These are phyloP conservation scores for Branchinecta sandiegonensis DNA, from an alignment of 2,888 invertebrate genomes.

Conservation along the genomic window DNA sequence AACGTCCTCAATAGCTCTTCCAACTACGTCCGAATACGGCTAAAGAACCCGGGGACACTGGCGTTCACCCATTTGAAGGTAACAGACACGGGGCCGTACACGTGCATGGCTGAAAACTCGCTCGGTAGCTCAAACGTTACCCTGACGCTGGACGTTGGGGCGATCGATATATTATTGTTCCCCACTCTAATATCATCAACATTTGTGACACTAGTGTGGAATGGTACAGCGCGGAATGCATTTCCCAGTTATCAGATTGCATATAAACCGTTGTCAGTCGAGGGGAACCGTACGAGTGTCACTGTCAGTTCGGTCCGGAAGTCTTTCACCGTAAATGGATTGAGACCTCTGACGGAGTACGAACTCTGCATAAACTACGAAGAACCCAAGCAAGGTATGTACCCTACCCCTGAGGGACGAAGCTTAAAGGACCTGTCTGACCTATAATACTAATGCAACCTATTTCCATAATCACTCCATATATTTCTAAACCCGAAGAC, in stretches of 20 bases:
- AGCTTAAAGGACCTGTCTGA: too few relatives aligned
- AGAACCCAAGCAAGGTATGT: background rate
- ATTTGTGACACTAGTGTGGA: conserved; percentile 35
- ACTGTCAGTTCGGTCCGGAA: conserved; percentile 30
- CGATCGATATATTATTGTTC: conserved; percentile 34
- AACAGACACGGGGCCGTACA: conserved; percentile 35
- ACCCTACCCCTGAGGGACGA: background rate
- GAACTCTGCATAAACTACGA: conserved; percentile 33
- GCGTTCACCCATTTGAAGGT: conserved; percentile 30
- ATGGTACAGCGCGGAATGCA: conserved; percentile 33
- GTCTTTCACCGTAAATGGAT: conserved; percentile 34
- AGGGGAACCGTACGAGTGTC: conserved; percentile 25
- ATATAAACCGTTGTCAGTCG: conserved; percentile 28
- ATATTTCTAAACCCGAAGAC: too few relatives aligned
- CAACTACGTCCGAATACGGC: conserved; percentile 30
- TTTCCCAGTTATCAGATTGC: conserved; percentile 32
- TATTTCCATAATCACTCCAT: too few relatives aligned
- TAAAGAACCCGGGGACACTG: conserved; percentile 31
- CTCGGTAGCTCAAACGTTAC: conserved; percentile 32
- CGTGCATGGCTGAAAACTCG: conserved; percentile 34
- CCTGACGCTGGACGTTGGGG: conserved; percentile 32
- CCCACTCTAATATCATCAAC: conserved; percentile 32
- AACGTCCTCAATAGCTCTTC: conserved; percentile 31
- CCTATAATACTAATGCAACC: too few relatives aligned
- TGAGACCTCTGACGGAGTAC: conserved; percentile 35